Evolutionary conservation across 2,888 invertebrate genomes (phyloP), one percentile per base, ranked within the genome.

Genomic region (Folsomia manolachei): DNA sequence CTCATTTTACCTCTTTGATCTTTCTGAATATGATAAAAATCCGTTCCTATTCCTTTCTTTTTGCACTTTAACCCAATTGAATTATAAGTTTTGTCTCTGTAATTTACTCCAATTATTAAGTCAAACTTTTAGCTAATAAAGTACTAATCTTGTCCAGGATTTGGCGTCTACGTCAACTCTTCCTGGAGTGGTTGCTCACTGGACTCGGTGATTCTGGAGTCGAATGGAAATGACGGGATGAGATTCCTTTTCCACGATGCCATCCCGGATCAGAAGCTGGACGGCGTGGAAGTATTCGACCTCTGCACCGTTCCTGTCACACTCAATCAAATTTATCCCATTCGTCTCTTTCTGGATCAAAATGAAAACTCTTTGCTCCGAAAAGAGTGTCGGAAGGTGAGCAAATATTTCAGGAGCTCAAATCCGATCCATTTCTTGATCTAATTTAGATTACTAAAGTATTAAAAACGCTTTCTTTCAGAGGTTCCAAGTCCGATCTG

Each of bases 201-300:
- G 69, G 90, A 92, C 78, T 90, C 90, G 78, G 92, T 94, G 81
- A 86, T 88, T 63, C 87, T 97, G 18, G 88, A 89, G 77, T 91
- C 92, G 80, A 97, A 97, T 84, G 93, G 91, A 2, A 95, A 91
- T 0, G 96, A 97, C 84, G 97, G 97, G 26, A 86, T 97, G 69
- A 90, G 92, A 83, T 95, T 92, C 83, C 89, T 93, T 19, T 90
- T 91, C 69, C 91, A 92, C 81, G 93, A 94, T 84, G 88, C 90
- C 18, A 60, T 70, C 65, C 89, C 91, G 2, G 90, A 92, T 78
- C 90, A 91, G 82, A 88, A 89, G 80, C 87, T 89, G 63, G 75
- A 73, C 65, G 91, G 91, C 71, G 88, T 89, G 68, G 90, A 91
- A 81, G 89, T 92, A 79, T 90, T 89, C 79, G 94, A 95, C 83